These are phyloP conservation scores for Anastrepha obliqua DNA, from an alignment of 1,140 invertebrate genomes.

Conservation along the genomic window DNA sequence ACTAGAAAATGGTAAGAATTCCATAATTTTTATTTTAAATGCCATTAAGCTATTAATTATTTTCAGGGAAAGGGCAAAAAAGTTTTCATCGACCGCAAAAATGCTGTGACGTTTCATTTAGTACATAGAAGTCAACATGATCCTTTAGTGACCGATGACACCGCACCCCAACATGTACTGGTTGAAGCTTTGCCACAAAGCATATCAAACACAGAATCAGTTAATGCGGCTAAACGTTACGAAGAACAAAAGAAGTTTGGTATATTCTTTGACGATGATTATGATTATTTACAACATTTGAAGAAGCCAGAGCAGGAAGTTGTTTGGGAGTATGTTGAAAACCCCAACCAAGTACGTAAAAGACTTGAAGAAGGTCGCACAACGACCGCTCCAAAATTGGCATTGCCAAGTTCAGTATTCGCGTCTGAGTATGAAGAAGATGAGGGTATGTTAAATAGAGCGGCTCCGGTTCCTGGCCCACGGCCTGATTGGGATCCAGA, in stretches of 20 bases:
- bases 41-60: not conserved
- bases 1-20: conserved; percentile 16
- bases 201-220: conserved; percentile 59
- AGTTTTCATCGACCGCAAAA: conserved; percentile 94
- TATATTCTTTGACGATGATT: conserved; percentile 97
- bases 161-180: conserved; percentile 89
- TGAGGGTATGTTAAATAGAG: conserved; percentile 92
- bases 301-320: conserved; percentile 77
- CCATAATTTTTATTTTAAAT: not conserved
- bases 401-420: conserved; percentile 93
- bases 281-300: conserved; percentile 96
- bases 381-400: conserved; percentile 63
- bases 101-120: conserved; percentile 92
- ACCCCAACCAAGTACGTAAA: conserved; percentile 69
- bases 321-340: conserved; percentile 73
- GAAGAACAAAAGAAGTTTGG: conserved; percentile 93
- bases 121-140: conserved; percentile 95
- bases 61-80: conserved; percentile 84
- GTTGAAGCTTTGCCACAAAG: conserved; percentile 73
- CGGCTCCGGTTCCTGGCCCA: conserved; percentile 84
- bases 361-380: conserved; percentile 53
- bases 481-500: conserved; percentile 93
- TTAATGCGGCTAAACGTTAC: conserved; percentile 75
- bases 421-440: conserved; percentile 91
- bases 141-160: conserved; percentile 91